Percentiles rank a stretch among this genome's conserved stretches.
Evolutionary conservation across 1,140 invertebrate species (phyloP).

Genomic region (Drosophila ambigua): DNA sequence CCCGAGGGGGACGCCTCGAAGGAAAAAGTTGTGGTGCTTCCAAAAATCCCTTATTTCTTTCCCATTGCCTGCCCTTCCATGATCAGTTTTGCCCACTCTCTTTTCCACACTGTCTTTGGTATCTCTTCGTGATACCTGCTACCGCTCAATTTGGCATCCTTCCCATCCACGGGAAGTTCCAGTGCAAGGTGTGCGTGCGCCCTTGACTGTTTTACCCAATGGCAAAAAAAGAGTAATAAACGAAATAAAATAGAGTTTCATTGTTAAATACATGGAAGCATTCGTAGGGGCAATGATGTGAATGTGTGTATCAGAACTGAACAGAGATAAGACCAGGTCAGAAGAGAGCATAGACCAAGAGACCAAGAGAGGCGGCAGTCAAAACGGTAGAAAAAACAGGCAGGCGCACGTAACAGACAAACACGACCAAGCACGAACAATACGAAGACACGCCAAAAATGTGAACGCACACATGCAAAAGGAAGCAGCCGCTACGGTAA

Average conservation of each 20-base stretch:
- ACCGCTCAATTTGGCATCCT: neutral
- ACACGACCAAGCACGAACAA: conserved; percentile 42
- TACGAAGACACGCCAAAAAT: conserved; percentile 51
- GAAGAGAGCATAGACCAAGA: conserved; percentile 28
- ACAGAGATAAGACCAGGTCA: conserved; percentile 53
- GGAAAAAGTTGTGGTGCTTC: too few species aligned
- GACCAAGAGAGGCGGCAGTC: conserved; percentile 14
- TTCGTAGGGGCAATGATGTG: neutral
- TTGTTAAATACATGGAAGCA: conserved; percentile 31
- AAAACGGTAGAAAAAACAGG: conserved; percentile 54
- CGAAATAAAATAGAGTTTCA: conserved; percentile 43
- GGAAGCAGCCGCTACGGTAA: conserved; percentile 53
- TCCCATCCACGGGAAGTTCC: conserved; percentile 21
- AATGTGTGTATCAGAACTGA: conserved; percentile 32
- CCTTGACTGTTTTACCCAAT: conserved; percentile 43
- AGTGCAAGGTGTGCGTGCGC: conserved; percentile 18
- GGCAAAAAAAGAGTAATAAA: conserved; percentile 22
- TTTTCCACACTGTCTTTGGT: neutral
- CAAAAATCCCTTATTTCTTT: too few species aligned
- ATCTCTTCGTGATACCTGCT: neutral
- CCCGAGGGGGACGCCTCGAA: too few species aligned
- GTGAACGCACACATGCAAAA: conserved; percentile 30
- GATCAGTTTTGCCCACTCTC: conserved; percentile 3
- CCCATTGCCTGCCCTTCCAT: too few species aligned
- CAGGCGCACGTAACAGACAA: conserved; percentile 4